Percentiles rank a stretch among this genome's conserved stretches.
These are phyloP conservation scores for Lepidurus packardi DNA, from an alignment of 1,140 invertebrate species.

Conservation along the genomic window DNA sequence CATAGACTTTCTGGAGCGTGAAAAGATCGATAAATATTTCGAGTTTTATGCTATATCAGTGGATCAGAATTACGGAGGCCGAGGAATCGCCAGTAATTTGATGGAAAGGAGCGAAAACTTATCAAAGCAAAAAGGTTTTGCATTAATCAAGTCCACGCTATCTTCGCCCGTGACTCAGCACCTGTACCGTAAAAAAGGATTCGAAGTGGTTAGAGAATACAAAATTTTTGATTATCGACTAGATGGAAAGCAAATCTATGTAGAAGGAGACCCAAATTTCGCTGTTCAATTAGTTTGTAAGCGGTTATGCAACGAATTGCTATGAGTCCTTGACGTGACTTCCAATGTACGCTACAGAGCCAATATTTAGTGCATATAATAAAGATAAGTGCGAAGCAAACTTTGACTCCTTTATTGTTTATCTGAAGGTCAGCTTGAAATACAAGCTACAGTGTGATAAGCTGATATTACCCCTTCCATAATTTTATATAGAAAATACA, in stretches of 20 bases:
- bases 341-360: no score
- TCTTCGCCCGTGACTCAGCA: background rate
- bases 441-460: no score
- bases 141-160: conserved; percentile 9
- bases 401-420: no score
- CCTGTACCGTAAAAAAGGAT: background rate
- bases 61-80: background rate
- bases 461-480: no score
- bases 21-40: background rate
- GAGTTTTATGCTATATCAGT: conserved; percentile 1
- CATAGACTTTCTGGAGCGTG: background rate
- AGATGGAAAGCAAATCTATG: background rate
- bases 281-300: background rate
- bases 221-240: conserved; percentile 12
- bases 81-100: background rate
- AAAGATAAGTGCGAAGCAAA: no score
- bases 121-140: background rate
- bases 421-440: no score
- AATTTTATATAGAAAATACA: no score
- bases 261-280: background rate
- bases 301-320: background rate
- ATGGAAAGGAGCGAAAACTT: background rate
- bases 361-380: no score
- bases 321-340: background rate
- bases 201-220: background rate